These are phyloP conservation scores for Gambelia wislizenii DNA, from an alignment of 2,797 vertebrate species.

Conservation along the genomic window DNA sequence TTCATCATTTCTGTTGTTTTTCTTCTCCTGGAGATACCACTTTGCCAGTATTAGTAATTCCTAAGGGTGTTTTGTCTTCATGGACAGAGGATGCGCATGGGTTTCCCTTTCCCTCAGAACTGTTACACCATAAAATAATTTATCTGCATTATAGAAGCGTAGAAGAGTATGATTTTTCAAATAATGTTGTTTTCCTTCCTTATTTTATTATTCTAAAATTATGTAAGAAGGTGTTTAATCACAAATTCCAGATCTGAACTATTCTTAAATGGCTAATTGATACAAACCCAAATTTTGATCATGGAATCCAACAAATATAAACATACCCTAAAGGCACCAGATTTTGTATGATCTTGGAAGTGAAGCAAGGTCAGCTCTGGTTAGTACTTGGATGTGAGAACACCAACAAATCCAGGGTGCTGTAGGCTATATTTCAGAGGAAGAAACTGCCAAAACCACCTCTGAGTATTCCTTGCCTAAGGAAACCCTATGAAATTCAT, in stretches of 20 bases:
- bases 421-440: no score
- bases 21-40: slow-evolving; percentile 10
- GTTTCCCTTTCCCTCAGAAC: neutral
- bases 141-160: neutral
- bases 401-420: no score
- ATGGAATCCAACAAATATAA: no score
- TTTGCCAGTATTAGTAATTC: slow-evolving; percentile 10
- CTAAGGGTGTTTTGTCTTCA: neutral
- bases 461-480: no score
- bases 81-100: neutral
- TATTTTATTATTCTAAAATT: slow-evolving; percentile 6
- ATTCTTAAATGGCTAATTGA: no score
- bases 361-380: no score
- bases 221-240: neutral
- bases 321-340: no score
- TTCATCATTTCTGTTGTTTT: neutral
- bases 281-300: neutral
- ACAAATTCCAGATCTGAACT: neutral
- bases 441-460: no score
- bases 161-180: neutral
- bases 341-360: no score
- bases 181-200: neutral
- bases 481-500: no score
- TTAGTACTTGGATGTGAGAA: no score
- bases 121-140: neutral